phyloP scores from a whole-genome alignment of 92 coral and sea anemone genomes.

The Paragorgia papillata region DNA sequence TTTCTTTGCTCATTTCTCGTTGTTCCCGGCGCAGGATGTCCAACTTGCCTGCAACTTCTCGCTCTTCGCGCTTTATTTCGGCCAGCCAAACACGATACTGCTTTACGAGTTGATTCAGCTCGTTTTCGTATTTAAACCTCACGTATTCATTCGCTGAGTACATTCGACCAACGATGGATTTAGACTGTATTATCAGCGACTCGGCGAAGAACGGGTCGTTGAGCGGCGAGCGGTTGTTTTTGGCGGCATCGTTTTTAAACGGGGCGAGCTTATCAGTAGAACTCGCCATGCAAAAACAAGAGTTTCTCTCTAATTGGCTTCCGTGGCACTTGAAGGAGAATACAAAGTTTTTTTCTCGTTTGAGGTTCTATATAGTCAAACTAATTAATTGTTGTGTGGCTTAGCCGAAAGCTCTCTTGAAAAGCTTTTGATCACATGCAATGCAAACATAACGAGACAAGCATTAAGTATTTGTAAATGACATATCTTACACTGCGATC shows the following conservation, averaged over 20 bases:
- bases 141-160: constrained; percentile 25
- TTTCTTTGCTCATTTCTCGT: constrained; percentile 19
- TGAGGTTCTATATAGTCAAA: too few relatives aligned
- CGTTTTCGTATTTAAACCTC: constrained; percentile 23
- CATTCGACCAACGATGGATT: constrained; percentile 44
- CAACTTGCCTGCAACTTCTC: constrained; percentile 11
- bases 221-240: constrained; percentile 34
- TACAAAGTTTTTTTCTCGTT: background rate
- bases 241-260: background rate
- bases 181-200: constrained; percentile 39
- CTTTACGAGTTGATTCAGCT: constrained; percentile 26
- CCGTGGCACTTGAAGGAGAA: too few relatives aligned
- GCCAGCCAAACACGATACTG: constrained; percentile 37
- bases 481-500: too few relatives aligned
- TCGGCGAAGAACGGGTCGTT: constrained; percentile 41
- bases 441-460: background rate
- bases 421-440: background rate
- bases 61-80: constrained; percentile 23
- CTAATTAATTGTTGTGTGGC: background rate
- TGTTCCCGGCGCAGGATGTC: constrained; percentile 29
- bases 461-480: background rate
- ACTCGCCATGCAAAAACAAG: background rate
- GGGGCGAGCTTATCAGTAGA: background rate
- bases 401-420: constrained; percentile 7
- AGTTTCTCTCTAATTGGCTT: background rate